Evolutionary conservation across 2,888 invertebrate genomes (phyloP), one percentile per base, ranked within the genome.

Genomic region (Melolontha melolontha): DNA sequence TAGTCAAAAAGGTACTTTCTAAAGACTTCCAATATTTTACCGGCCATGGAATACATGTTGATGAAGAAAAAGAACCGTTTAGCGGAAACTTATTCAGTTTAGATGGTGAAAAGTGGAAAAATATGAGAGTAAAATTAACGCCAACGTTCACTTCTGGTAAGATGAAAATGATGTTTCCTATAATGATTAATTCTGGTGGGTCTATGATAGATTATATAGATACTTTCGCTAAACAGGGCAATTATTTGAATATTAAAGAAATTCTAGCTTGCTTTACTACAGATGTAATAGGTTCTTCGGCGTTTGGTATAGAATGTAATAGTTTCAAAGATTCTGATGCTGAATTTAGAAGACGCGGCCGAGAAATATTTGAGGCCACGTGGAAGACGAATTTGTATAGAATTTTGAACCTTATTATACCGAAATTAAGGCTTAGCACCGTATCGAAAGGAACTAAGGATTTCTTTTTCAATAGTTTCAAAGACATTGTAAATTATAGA

Each of bases 21-120:
- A 86, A 85, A 70, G 88, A 89, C 72, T 90, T 88, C 70, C 81
- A 80, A 2, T 80, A 86, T 75, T 90, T 90, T 69, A 86, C 87
- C 76, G 87, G 89, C 65, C 87, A 88, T 50, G 89, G 88, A 0
- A 80, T 86, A 17, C 86, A 86, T 73, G 82, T 79, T 4, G 87
- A 88, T 57, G 87, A 87, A 44, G 78, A 84, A 5, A 83, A 84
- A 1, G 88, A 89, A 76, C 87, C 86, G 0, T 69, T 89, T 22
- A 84, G 87, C 0, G 85, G 82, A 0, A 86, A 87, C 75, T 76
- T 90, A 1, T 87, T 89, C 72, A 81, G 84, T 68, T 75, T 85
- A 41, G 81, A 82, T 44, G 88, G 86, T 0, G 79, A 84, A 8
- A 81, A 84, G 14, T 91, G 91, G 91, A 88, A 85, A 73, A 83